A percentile compares a stretch with the other conserved stretches of the same genome.
Evolutionary conservation across 64 coral and sea anemone species (phyloP).

Genomic region (Pachyseris speciosa): DNA sequence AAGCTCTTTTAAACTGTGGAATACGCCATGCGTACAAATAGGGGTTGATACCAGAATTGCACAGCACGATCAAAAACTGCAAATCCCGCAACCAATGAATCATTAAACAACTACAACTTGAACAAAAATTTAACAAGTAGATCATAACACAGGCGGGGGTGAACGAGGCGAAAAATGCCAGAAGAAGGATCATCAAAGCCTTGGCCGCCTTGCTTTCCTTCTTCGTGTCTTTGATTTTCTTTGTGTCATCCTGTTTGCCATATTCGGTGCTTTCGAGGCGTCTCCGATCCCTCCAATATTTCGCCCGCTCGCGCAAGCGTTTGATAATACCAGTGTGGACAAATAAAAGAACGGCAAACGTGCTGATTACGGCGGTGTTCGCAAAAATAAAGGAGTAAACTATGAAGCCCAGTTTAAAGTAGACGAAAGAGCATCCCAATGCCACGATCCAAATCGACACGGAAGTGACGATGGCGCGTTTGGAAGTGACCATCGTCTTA

Average conservation of each 20-base stretch:
- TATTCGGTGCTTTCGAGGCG: neutral
- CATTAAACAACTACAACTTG: conserved; percentile 49
- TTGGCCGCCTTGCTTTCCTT: conserved; percentile 51
- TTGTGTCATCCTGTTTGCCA: conserved; percentile 17
- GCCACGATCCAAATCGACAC: conserved; percentile 53
- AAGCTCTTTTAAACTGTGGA: conserved; percentile 81
- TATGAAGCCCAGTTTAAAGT: conserved; percentile 70
- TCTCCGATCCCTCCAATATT: conserved; percentile 17
- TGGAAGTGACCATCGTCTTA: conserved; percentile 58
- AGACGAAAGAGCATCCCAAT: conserved; percentile 44
- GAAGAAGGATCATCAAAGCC: conserved; percentile 65
- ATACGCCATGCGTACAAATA: conserved; percentile 83
- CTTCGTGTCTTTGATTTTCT: conserved; percentile 6
- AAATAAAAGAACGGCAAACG: conserved; percentile 75
- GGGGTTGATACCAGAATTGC: conserved; percentile 77
- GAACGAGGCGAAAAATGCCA: conserved; percentile 70
- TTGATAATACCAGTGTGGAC: conserved; percentile 70
- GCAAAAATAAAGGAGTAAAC: conserved; percentile 72
- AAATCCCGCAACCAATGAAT: conserved; percentile 85
- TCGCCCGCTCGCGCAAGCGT: conserved; percentile 23
- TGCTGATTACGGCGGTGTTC: conserved; percentile 69
- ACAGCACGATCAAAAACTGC: conserved; percentile 52
- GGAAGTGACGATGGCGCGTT: conserved; percentile 54
- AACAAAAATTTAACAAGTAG: conserved; percentile 80
- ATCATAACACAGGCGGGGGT: conserved; percentile 74